These are phyloP conservation scores for Holcopasites calliopsidis DNA, from an alignment of 1,140 invertebrate genomes.

Conservation along the genomic window DNA sequence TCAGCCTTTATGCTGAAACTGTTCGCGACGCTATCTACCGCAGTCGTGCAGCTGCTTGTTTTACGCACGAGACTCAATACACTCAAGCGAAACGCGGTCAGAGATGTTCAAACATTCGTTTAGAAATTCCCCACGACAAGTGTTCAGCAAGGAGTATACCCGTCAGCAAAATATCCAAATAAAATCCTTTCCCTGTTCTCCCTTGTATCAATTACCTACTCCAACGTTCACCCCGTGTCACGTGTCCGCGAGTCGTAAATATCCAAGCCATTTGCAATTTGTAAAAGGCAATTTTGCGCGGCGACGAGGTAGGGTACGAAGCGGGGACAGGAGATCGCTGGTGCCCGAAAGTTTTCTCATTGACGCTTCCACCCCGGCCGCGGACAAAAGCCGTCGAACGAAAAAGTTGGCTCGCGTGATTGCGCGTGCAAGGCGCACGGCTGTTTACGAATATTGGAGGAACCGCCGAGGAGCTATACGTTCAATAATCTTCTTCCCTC, in stretches of 20 bases:
- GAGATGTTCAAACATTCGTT: neutral
- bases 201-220: no score
- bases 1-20: conserved; percentile 24
- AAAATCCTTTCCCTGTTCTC: no score
- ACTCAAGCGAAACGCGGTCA: neutral
- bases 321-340: neutral
- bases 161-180: no score
- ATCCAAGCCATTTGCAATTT: neutral
- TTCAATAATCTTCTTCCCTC: no score
- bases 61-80: neutral
- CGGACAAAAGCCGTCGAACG: neutral
- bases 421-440: neutral
- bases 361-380: neutral
- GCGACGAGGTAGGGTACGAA: neutral
- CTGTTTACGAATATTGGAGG: neutral
- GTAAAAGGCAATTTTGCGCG: conserved; percentile 1
- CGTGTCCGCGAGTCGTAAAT: neutral
- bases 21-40: conserved; percentile 11
- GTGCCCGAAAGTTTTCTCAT: conserved; percentile 33
- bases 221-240: no score
- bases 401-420: neutral
- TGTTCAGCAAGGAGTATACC: no score
- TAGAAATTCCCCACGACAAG: neutral
- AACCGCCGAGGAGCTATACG: neutral
- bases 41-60: conserved; percentile 29